A percentile compares a stretch with the other conserved stretches of the same genome.
These are phyloP conservation scores for Petrocephalus sullivani DNA, from an alignment of 2,797 vertebrate genomes.

Conservation along the genomic window DNA sequence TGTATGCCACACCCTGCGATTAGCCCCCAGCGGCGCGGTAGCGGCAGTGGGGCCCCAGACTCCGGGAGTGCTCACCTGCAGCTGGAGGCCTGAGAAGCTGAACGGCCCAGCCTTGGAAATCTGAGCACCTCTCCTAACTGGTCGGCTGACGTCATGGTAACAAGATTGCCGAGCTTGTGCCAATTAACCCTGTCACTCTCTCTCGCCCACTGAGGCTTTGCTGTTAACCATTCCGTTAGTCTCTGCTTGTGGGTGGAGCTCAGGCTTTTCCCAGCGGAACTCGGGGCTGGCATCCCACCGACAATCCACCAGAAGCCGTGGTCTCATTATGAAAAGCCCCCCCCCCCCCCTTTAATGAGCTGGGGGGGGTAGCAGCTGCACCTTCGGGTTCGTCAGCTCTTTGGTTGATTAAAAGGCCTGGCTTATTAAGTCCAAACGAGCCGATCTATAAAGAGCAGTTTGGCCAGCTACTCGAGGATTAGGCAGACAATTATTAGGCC, in stretches of 20 bases:
- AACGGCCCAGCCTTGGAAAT: neutral
- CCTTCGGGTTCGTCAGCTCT: neutral
- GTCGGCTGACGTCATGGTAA: constrained; percentile 58
- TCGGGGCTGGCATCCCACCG: neutral
- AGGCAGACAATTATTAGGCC: neutral
- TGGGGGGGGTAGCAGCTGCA: neutral
- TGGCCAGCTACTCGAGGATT: neutral
- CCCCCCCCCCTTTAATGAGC: too few relatives aligned
- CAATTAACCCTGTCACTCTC: constrained; percentile 51
- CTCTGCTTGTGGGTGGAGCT: neutral
- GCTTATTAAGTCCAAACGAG: neutral
- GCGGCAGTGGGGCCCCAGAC: neutral
- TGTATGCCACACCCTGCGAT: neutral
- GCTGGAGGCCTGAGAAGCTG: neutral
- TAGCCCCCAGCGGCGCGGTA: neutral
- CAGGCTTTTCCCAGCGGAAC: constrained; percentile 6
- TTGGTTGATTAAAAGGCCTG: neutral
- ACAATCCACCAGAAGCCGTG: neutral
- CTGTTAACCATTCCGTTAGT: neutral
- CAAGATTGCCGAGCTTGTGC: constrained; percentile 50
- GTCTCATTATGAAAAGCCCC: neutral
- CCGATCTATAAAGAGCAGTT: neutral
- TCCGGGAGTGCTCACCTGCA: neutral
- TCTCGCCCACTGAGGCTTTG: constrained; percentile 15
- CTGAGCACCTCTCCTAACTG: constrained; percentile 1